Base-by-base conservation (phyloP, 35 echinoderm and acorn worm genomes). In the Lytechinus pictus region DNA sequence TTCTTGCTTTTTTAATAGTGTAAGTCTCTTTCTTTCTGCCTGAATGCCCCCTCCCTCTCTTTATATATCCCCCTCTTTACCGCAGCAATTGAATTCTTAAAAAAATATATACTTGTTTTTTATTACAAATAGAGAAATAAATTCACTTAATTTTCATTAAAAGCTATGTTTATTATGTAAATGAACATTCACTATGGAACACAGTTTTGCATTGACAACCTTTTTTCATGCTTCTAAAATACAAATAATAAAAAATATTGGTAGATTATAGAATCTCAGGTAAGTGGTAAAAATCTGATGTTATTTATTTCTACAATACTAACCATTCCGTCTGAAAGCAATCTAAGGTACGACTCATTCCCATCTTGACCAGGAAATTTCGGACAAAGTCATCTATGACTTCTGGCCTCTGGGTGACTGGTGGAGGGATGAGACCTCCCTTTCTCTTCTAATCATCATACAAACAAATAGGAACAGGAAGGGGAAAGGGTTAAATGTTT, bases 301-400 rank as follows among this genome's bases (percentile, higher is more conserved):
- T n/a, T 21, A 72, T 72, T 16, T 79, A 1, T 79, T n/a, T 24
- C 13, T 58, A 6, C 24, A 10, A 0, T 79, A 96, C 95, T 94
- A 96, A 98, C 98, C 98, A 99, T 97, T 99, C 98, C 28, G 98
- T 99, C 94, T 99, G 98, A 51, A 99, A 99, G 90, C 95, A 99
- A 86, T 99, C 98, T n/a, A 99, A 86, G 13, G 98, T 97, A 9
- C 97, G 66, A 55, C 89, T 99, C 98, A 99, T 98, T 55, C 97
- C 98, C 98, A 99, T 99, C 96, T 97, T 99, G 33, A 99, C 98
- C 95, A 99, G 56, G 91, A 99, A 99, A 94, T 99, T 99, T 12
- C 98, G 93, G 4, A 99, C 97, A 95, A 99, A 99, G 94, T 99
- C 98, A 96, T 99, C 98, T 3, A 99, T 97, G 27, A 99, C 94